Evolutionary conservation across 2,113 vertebrate genomes (phyloP).

Genomic region (Archilochus colubris): DNA sequence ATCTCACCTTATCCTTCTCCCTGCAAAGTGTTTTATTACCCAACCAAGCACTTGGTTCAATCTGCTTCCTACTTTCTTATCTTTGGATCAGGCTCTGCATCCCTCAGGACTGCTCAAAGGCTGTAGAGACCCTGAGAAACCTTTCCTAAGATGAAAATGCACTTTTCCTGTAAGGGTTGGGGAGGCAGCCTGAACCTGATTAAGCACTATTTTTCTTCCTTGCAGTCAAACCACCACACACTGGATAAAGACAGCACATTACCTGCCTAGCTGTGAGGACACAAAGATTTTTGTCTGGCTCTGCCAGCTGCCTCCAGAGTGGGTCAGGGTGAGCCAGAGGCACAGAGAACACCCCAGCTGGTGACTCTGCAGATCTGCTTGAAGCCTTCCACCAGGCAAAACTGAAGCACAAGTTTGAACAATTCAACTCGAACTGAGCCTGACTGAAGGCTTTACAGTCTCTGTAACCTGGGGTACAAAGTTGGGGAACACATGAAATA

Average conservation of each 20-base stretch:
- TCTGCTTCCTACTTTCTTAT: not conserved
- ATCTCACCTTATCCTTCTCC: not conserved
- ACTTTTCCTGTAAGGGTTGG: not conserved
- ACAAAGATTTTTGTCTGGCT: not conserved
- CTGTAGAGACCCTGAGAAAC: not conserved
- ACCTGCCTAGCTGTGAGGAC: not conserved
- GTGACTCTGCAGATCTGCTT: not conserved
- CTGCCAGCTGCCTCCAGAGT: not conserved
- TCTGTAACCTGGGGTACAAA: not conserved
- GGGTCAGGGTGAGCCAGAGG: not conserved
- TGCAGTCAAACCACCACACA: not conserved
- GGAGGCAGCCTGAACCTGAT: not conserved
- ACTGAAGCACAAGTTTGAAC: not conserved
- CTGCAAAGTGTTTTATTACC: not conserved
- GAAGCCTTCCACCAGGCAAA: not conserved
- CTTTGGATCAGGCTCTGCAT: not conserved
- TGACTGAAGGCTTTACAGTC: not conserved
- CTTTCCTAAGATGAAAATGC: rapidly evolving
- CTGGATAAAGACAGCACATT: not conserved
- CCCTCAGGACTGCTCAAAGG: not conserved
- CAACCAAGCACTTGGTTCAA: not conserved
- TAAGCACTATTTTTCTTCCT: not conserved
- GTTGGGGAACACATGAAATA: not conserved
- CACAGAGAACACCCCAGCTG: not conserved
- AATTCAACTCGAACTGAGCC: not conserved